phyloP scores from a whole-genome alignment of 1,140 invertebrate species.

The Cyphomyrmex costatus region DNA sequence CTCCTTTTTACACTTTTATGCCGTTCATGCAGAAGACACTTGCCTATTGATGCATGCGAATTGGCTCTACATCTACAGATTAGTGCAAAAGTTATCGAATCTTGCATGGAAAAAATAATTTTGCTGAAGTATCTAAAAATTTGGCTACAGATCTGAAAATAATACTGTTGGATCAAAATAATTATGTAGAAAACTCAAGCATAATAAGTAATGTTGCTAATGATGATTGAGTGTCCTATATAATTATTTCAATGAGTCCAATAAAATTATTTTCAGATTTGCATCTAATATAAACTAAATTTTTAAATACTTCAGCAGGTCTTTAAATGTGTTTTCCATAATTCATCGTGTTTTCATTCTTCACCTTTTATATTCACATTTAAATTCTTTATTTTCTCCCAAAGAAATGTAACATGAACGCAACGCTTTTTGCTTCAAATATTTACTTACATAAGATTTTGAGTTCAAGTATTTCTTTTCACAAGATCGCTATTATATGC shows the following conservation, averaged over 20 bases:
- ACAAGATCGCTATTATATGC: neutral
- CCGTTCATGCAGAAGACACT: slow-evolving; percentile 4
- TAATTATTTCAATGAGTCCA: no score
- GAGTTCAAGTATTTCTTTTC: neutral
- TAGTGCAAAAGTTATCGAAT: slow-evolving; percentile 46
- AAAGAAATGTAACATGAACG: neutral
- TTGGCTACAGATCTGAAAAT: no score
- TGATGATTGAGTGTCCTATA: no score
- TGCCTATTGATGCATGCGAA: slow-evolving; percentile 7
- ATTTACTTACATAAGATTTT: neutral
- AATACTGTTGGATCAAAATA: no score
- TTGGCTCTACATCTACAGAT: slow-evolving; percentile 28
- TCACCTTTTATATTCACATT: neutral
- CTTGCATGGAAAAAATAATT: neutral
- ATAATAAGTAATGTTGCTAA: no score
- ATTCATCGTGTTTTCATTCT: neutral
- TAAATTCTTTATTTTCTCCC: neutral
- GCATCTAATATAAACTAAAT: no score
- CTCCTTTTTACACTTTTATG: slow-evolving; percentile 67
- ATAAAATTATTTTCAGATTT: no score
- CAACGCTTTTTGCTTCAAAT: neutral
- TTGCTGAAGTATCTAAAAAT: no score
- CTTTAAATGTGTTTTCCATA: no score
- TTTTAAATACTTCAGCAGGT: no score
- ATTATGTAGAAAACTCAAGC: no score